Evolutionary conservation across 2,113 vertebrate genomes (phyloP), one percentile per base, ranked within the genome.

Genomic region (Empidonax traillii): DNA sequence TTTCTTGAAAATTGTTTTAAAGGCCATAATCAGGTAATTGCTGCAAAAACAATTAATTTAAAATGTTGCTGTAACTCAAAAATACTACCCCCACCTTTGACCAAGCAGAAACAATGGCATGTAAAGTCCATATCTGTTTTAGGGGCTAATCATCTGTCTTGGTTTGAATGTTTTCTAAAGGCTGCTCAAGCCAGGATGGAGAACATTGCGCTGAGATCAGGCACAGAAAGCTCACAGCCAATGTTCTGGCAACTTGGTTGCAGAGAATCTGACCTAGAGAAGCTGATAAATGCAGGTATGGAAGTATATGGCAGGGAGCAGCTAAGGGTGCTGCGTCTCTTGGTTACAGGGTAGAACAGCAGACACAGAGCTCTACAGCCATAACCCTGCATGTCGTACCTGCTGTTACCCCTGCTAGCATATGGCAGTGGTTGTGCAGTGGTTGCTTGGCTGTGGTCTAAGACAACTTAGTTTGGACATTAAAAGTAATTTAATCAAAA

Each of bases 331-430:
- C 8, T 27, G 0, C 2, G 2, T 39, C 24, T 90, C 31, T 65
- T 43, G 37, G 6, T 74, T 58, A 14, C 10, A 27, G 52, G n/a
- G 10, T 27, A 65, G 10, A 19, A 9, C 16, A 46, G 41, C 10
- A 77, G 30, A 33, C 8, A 8, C 6, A 18, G 2, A 17, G 15
- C 33, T 55, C 30, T 41, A 49, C n/a, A 68, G 17, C 19, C 0
- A 0, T 5, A 4, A 44, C 28, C 1, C 2, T 8, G 33, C 8
- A 3, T 0, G 0, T 24, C 35, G 8, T 30, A 52, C 6, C 5
- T 39, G 23, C 51, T n/a, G 8, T 61, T 58, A 56, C n/a, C 20
- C 15, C 23, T 27, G 12, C 11, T 25, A 59, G 35, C 2, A 6
- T 58, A 8, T 0, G 3, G 14, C 18, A 9, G 76, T 15, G 0